Evolutionary conservation across 1,140 invertebrate species (phyloP).

Genomic region (Hylyphantes graminicola): DNA sequence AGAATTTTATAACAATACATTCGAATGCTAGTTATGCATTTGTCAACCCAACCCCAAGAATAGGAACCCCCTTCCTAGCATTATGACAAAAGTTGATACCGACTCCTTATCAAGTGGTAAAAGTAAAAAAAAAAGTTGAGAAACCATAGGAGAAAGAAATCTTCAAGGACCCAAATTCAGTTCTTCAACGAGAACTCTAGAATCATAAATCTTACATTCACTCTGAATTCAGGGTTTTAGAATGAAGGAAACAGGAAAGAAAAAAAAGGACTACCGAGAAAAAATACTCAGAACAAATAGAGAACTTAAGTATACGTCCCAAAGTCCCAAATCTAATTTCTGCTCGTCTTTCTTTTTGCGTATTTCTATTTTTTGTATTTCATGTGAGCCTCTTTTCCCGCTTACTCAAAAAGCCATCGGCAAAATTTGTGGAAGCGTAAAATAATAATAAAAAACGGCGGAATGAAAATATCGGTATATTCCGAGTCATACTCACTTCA

Average conservation of each 20-base stretch:
- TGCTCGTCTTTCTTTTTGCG: constrained; percentile 4
- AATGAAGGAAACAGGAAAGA: constrained; percentile 26
- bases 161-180: constrained; percentile 15
- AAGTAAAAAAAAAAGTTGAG: not conserved
- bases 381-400: not conserved
- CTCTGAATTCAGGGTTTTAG: constrained; percentile 39
- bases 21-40: not conserved
- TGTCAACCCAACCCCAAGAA: not conserved
- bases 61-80: not conserved
- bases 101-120: constrained; percentile 3
- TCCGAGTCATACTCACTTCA: constrained; percentile 19
- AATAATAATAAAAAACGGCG: constrained; percentile 17
- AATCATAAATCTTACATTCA: constrained; percentile 46
- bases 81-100: constrained; percentile 41
- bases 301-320: constrained; percentile 35
- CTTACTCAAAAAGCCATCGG: constrained; percentile 25
- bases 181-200: constrained; percentile 5
- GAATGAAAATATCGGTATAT: constrained; percentile 24
- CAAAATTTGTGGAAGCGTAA: not conserved
- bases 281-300: constrained; percentile 17
- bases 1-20: not conserved
- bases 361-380: not conserved
- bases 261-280: constrained; percentile 1
- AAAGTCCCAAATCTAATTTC: constrained; percentile 47
- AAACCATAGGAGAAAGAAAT: constrained; percentile 13